Base-by-base conservation (phyloP, 2,797 vertebrate genomes). In the Argentina silus region DNA sequence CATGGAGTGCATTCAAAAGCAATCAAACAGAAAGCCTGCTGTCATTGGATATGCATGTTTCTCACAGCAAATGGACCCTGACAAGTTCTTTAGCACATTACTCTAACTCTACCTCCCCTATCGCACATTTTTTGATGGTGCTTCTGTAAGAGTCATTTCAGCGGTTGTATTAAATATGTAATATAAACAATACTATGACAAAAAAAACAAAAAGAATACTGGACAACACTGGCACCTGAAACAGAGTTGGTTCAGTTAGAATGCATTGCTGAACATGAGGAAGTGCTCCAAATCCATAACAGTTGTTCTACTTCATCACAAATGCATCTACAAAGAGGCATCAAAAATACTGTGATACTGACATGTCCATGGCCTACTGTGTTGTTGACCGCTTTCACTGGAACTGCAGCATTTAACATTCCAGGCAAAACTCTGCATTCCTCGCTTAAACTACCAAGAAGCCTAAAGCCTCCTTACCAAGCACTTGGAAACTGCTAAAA, bases 401-500 rank as follows among this genome's bases (percentile, higher is more conserved):
- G 53, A 8, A 55, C 53, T 9, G 53, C 53, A 55, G 7, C 53
- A 8, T 55, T 55, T 11, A 55, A 55, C 53, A 55, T 55, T 55
- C 12, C 53, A 55, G 53, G 53, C 53, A 55, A 55, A 4, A 55
- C 53, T n/a, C n/a, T 55, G 14, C 42, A 48, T 55, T 76, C 45
- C 10, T 36, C 1, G 42, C 68, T 81, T 9, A 53, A 45, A 21
- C 66, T 83, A 7, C 75, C 66, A 11, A 69, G 74, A 43, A 61
- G 10, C 15, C 23, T 76, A 23, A 77, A 77, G 23, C 75, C 67
- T 48, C 70, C 78, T 7, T 79, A 73, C 23, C 69, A 44, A 55
- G 69, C 56, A 36, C 78, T 80, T 65, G 78, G 67, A 36, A 77
- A 77, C 44, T 10, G 7, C 19, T 2, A 75, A 11, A 77, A 81